Base-by-base conservation (phyloP, 2,113 vertebrate species). In the Apteryx mantelli region DNA sequence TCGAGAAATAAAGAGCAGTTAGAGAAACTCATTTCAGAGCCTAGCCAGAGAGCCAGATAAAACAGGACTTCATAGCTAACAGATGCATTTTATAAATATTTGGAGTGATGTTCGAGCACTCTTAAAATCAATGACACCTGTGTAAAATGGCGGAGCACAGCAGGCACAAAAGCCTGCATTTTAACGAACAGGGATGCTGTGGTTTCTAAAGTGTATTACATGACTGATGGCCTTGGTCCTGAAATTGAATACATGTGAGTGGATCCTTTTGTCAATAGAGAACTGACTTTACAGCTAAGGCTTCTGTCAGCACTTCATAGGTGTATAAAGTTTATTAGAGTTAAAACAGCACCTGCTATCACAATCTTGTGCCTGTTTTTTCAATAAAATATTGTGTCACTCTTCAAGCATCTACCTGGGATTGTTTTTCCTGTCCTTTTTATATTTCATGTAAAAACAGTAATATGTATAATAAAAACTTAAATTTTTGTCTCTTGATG, bases 231-330 rank as follows among this genome's bases (percentile, higher is more conserved):
- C 94, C 92, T 97, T 96, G 97, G 94, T 95, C 89, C 78, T 94
- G 81, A 94, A 95, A 97, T 97, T 97, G 95, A 91, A 95, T 97
- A 93, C 97, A 92, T 96, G 94, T 94, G 96, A 82, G 93, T 95
- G 95, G 89, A 94, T 94, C 89, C 91, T 97, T 97, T 95, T 87
- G 93, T 95, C 92, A 91, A 21, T 7, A 89, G 24, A 94, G 91
- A 94, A 34, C 66, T 95, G 87, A 80, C 70, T 95, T 82, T 85
- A 75, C 50, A 70, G 71, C 77, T 80, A 53, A 91, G 77, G 12
- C 70, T 95, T 97, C 95, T 91, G 70, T 97, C 91, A 97, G 89
- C 95, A 91, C 88, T 92, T 95, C 74, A 9, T 92, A 89, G 94
- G 95, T 95, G 36, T 73, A 32, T 94, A 80, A 79, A 95, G 81